Conservation (phyloP, 1,140 invertebrate species). For the Chionoecetes opilio region DNA sequence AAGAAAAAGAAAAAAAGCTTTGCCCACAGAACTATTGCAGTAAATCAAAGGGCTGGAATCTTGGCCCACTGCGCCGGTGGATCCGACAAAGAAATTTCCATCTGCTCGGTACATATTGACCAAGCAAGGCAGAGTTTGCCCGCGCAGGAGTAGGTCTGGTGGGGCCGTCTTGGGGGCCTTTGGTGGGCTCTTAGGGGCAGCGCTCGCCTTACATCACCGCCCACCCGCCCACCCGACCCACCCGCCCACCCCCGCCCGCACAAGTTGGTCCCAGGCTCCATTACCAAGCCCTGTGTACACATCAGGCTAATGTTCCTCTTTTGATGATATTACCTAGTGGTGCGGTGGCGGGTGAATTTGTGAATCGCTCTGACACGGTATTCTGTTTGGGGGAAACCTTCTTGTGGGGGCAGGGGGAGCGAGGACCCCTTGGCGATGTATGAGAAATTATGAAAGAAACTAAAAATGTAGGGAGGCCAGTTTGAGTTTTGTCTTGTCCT, state of each 20-base stretch:
- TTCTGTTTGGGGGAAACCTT: neutral
- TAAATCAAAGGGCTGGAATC: constrained; percentile 68
- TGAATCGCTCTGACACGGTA: neutral
- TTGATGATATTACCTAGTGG: constrained; percentile 29
- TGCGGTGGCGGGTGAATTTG: neutral
- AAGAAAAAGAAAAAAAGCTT: neutral
- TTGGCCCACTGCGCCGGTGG: constrained; percentile 51
- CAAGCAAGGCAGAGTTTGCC: constrained; percentile 64
- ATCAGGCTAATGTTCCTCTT: constrained; percentile 45
- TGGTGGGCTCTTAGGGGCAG: neutral
- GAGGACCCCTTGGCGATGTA: neutral
- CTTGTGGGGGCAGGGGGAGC: neutral
- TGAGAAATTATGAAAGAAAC: neutral
- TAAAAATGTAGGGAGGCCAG: neutral
- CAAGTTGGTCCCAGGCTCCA: constrained; percentile 45
- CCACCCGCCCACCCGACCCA: neutral
- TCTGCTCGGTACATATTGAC: constrained; percentile 75
- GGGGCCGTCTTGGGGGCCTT: neutral
- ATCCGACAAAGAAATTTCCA: constrained; percentile 73
- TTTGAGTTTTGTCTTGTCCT: constrained; percentile 31
- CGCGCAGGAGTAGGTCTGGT: constrained; percentile 63
- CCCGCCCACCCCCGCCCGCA: constrained; percentile 1
- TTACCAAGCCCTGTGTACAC: constrained; percentile 39
- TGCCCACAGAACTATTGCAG: constrained; percentile 58
- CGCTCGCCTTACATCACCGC: constrained; percentile 43